Conservation (phyloP, 1,140 invertebrate genomes). For the Matsumurasca onukii region DNA sequence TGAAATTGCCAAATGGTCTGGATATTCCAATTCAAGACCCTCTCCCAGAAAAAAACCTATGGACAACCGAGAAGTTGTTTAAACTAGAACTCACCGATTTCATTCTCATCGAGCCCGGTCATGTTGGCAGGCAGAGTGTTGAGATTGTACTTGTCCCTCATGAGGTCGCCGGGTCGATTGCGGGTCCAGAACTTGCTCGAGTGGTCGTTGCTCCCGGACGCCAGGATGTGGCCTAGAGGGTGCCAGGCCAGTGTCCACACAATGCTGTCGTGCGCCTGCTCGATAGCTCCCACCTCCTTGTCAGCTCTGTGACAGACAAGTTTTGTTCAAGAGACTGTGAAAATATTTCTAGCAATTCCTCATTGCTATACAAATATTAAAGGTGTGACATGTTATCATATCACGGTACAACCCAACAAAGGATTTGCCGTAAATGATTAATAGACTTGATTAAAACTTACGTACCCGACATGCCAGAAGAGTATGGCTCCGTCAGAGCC, state of each 20-base stretch:
- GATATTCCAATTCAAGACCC: neutral
- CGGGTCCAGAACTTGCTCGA: constrained; percentile 99
- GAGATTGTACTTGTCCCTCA: constrained; percentile 97
- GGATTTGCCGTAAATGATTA: neutral
- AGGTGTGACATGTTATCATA: neutral
- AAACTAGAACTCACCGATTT: constrained; percentile 55
- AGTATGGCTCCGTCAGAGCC: constrained; percentile 97
- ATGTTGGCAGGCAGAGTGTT: constrained; percentile 84
- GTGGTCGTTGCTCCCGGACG: constrained; percentile 97
- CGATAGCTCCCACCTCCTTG: constrained; percentile 97
- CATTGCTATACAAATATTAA: neutral
- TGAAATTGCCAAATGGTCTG: neutral
- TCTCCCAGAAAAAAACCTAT: neutral
- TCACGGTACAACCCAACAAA: neutral
- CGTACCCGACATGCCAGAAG: constrained; percentile 97
- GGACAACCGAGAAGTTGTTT: neutral
- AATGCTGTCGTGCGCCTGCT: constrained; percentile 98
- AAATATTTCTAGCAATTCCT: neutral
- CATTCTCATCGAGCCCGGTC: constrained; percentile 68
- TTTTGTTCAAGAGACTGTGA: neutral
- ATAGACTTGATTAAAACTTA: neutral
- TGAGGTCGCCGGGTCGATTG: constrained; percentile 96
- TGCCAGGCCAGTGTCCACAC: constrained; percentile 99
- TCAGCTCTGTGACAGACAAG: constrained; percentile 67
- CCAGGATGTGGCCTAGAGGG: constrained; percentile 97